Base-by-base conservation (phyloP, 2,797 vertebrate species). In the Euphonia xanthogaster region DNA sequence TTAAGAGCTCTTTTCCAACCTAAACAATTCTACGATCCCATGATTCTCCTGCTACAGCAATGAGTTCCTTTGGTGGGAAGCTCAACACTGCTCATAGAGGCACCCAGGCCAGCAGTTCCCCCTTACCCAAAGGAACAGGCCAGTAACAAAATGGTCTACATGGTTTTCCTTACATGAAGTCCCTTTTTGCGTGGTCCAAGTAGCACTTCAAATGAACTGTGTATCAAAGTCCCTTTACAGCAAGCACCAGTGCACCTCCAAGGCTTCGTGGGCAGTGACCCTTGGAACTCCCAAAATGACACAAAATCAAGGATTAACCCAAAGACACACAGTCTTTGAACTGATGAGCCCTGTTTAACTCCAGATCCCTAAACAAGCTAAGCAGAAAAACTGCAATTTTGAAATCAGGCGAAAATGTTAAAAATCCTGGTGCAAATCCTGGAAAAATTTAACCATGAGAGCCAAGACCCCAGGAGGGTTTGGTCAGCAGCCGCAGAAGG, bases 401-500 rank as follows among this genome's bases (percentile, higher is more conserved):
- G 62, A 91, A 84, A 84, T 55, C 16, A 19, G 48, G 33, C 27
- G 20, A 68, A 82, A 89, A 76, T 1, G 0, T 78, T 61, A 42
- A 57, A 90, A 81, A n/a, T 35, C n/a, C 54, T 47, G 15, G 21
- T 24, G 28, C 51, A 87, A 33, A 42, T 14, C 4, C 45, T 33
- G 40, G 40, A 76, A 61, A 58, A 65, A 30, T 11, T 5, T 21
- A 30, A 47, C 21, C 25, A 7, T 12, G 23, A 7, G 22, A n/a
- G 27, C 33, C n/a, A 53, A 63, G 55, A 57, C 30, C 24, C 2
- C 7, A 53, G 50, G n/a, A 76, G 23, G 60, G 14, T 19, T 12
- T 5, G 0, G 27, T 2, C 0, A 0, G 57, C 23, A 27, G 21
- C 72, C 54, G 6, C 0, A 0, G 39, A n/a, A 63, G 16, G 18